Evolutionary conservation across 2,113 vertebrate genomes (phyloP).

Genomic region (Ivindomyrus marchei): DNA sequence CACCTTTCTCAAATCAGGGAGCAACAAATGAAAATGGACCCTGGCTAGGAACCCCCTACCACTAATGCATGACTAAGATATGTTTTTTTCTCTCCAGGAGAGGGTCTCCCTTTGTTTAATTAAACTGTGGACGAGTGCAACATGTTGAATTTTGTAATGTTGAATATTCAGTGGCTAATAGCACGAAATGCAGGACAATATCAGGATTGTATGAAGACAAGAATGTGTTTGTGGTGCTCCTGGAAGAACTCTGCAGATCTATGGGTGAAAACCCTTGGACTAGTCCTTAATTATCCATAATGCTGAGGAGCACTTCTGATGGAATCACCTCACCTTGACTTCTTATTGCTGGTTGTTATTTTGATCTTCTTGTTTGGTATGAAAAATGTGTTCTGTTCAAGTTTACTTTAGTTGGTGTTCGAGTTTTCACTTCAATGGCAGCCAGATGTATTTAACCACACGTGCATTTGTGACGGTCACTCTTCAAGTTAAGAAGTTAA

Average conservation of each 20-base stretch:
- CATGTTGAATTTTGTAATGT: background rate
- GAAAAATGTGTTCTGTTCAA: background rate
- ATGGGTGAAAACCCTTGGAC: background rate
- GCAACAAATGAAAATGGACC: background rate
- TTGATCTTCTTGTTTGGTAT: background rate
- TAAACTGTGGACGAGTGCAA: background rate
- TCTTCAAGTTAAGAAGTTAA: background rate
- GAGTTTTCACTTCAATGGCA: background rate
- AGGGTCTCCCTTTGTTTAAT: background rate
- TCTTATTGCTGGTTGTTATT: background rate
- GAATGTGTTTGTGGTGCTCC: background rate
- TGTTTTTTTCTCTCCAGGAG: background rate
- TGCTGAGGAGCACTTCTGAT: background rate
- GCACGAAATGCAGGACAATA: background rate
- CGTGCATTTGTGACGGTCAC: background rate
- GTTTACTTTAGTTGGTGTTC: background rate
- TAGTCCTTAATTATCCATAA: background rate
- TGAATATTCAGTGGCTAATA: background rate
- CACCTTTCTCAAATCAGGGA: background rate
- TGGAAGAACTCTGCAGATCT: background rate
- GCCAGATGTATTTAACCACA: background rate
- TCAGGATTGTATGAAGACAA: background rate
- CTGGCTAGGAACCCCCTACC: background rate
- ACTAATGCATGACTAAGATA: background rate
- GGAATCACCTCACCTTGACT: background rate